These are phyloP conservation scores for Synaphobranchus kaupii DNA, from an alignment of 2,797 vertebrate genomes.

Conservation along the genomic window DNA sequence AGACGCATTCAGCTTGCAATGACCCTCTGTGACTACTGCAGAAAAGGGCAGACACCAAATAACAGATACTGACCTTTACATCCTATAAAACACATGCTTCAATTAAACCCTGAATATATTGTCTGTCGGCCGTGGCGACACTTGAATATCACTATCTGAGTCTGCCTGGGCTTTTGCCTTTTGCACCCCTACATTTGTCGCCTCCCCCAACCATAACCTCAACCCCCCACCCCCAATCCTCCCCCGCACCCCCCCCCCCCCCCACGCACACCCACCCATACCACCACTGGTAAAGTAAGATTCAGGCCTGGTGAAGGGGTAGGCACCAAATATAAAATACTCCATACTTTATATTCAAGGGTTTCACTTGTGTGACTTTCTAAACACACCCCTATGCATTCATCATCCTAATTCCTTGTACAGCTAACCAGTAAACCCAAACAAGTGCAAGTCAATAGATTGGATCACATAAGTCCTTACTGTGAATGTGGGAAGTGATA, in stretches of 20 bases:
- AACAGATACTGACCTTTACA: constrained; percentile 31
- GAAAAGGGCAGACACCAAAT: constrained; percentile 31
- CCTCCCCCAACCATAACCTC: too few relatives aligned
- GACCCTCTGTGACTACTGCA: not conserved
- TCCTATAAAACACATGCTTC: constrained; percentile 10
- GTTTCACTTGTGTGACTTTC: not conserved
- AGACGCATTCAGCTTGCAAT: not conserved
- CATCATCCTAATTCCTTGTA: too few relatives aligned
- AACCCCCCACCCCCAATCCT: too few relatives aligned
- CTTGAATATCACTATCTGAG: not conserved
- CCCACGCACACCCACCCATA: too few relatives aligned
- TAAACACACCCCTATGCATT: not conserved
- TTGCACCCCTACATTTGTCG: not conserved
- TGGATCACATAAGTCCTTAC: too few relatives aligned
- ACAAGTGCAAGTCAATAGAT: too few relatives aligned
- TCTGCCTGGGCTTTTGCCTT: not conserved
- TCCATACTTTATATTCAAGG: not conserved
- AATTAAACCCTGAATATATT: constrained; percentile 26
- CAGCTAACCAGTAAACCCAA: too few relatives aligned
- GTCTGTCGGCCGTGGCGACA: not conserved
- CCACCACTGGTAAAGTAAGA: not conserved
- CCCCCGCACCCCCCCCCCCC: too few relatives aligned
- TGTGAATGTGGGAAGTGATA: too few relatives aligned
- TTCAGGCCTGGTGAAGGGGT: not conserved
- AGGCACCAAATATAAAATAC: too few relatives aligned